Conservation (phyloP, 2,113 vertebrate species). For the Globicephala melas region DNA sequence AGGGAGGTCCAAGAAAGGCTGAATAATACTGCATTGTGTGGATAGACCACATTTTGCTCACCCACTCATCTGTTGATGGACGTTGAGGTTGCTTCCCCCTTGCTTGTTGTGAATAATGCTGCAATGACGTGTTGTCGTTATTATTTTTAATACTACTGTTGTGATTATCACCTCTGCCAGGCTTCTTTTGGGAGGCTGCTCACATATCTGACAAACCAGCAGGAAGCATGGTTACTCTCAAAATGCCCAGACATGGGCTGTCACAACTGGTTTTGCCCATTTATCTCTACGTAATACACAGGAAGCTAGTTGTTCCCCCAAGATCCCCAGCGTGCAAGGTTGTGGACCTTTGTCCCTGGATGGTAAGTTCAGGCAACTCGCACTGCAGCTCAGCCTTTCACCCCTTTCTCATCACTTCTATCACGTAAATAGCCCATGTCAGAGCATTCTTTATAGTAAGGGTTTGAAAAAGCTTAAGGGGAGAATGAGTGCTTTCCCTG, state of each 20-base stretch:
- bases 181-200: neutral
- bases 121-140: rapidly evolving
- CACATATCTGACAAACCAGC: neutral
- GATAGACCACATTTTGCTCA: rapidly evolving
- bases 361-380: neutral
- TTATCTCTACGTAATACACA: neutral
- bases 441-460: neutral
- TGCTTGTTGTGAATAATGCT: too few species aligned
- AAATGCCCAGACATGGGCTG: neutral
- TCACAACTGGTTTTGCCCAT: neutral
- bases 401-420: neutral
- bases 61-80: neutral
- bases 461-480: neutral
- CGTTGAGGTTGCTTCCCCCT: neutral
- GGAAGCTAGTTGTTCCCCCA: neutral
- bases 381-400: neutral
- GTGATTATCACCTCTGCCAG: neutral
- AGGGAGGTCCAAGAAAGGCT: neutral
- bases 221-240: neutral
- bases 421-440: rapidly evolving
- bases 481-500: neutral
- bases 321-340: neutral
- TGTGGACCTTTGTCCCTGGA: neutral
- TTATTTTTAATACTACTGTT: neutral
- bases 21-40: neutral